Evolutionary conservation across 2,888 invertebrate species (phyloP).

Genomic region (Nemotelus pantherinus): DNA sequence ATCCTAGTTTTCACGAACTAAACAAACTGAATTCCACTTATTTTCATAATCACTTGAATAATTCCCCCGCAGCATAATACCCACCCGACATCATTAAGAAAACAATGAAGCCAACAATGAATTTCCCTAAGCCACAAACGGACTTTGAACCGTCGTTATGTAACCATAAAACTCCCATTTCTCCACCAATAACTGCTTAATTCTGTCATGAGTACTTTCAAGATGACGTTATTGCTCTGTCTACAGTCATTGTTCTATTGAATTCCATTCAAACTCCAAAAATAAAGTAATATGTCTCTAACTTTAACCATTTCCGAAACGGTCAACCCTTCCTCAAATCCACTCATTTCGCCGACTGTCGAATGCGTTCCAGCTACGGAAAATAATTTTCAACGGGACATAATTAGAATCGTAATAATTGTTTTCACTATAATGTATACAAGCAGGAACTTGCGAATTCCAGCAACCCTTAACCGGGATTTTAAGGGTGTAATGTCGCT

Average conservation of each 20-base stretch:
- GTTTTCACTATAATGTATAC: slow-evolving; percentile 10
- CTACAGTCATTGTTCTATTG: neutral
- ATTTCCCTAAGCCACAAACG: neutral
- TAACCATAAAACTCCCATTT: slow-evolving; percentile 62
- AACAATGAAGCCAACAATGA: too few species aligned
- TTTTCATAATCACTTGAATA: too few species aligned
- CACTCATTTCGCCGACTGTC: neutral
- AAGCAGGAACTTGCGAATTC: slow-evolving; percentile 19
- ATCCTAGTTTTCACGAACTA: too few species aligned
- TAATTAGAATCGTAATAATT: slow-evolving; percentile 41
- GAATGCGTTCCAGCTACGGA: neutral
- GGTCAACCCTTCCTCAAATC: neutral
- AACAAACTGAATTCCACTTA: too few species aligned
- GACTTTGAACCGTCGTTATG: slow-evolving; percentile 3
- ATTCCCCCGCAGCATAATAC: too few species aligned
- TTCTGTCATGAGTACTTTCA: slow-evolving; percentile 49
- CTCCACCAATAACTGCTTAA: slow-evolving; percentile 64
- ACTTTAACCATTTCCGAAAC: neutral
- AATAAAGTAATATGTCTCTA: slow-evolving; percentile 29
- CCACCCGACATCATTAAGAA: too few species aligned
- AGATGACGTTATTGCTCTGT: slow-evolving; percentile 32
- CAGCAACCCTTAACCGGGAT: slow-evolving; percentile 19
- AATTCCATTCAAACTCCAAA: neutral
- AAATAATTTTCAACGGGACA: slow-evolving; percentile 15
- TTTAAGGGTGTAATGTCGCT: slow-evolving; percentile 2